Evolutionary conservation across 2,888 invertebrate species (phyloP).

Genomic region (Schizotus pectinicornis): DNA sequence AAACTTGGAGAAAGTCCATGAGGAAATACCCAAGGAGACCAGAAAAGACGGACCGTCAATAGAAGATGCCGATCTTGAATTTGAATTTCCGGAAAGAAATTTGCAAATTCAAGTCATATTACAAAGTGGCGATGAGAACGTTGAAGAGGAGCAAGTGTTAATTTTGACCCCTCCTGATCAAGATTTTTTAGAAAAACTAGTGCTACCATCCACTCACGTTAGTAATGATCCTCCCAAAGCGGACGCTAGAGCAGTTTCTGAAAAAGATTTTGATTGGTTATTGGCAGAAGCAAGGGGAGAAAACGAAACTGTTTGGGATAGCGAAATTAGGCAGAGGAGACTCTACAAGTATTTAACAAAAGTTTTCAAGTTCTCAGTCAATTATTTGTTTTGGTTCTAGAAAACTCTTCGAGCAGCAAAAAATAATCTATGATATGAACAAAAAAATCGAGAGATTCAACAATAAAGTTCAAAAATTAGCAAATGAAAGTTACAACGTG

Average conservation of each 20-base stretch:
- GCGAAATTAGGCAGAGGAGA: constrained; percentile 58
- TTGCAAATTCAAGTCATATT: constrained; percentile 34
- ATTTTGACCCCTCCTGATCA: background rate
- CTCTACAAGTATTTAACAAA: background rate
- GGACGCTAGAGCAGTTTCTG: constrained; percentile 27
- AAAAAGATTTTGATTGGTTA: constrained; percentile 35
- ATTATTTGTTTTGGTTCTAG: constrained; percentile 44
- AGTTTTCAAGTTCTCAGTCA: no score
- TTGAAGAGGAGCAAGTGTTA: constrained; percentile 16
- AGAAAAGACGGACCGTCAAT: constrained; percentile 38
- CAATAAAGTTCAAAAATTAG: constrained; percentile 63
- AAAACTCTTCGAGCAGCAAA: constrained; percentile 70
- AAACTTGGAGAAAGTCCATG: constrained; percentile 63
- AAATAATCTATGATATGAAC: constrained; percentile 66
- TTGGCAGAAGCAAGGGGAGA: constrained; percentile 49
- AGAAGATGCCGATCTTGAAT: constrained; percentile 31
- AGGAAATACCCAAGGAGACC: constrained; percentile 42
- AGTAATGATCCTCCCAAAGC: constrained; percentile 15
- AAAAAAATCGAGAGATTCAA: constrained; percentile 71
- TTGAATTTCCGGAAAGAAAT: constrained; percentile 46
- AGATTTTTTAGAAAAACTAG: constrained; percentile 34
- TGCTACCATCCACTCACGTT: constrained; percentile 30
- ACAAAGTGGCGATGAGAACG: constrained; percentile 33
- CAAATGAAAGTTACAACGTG: constrained; percentile 64
- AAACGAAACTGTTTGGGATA: constrained; percentile 62